Conservation (phyloP, 2,888 invertebrate genomes). For the Beris morrisii region DNA sequence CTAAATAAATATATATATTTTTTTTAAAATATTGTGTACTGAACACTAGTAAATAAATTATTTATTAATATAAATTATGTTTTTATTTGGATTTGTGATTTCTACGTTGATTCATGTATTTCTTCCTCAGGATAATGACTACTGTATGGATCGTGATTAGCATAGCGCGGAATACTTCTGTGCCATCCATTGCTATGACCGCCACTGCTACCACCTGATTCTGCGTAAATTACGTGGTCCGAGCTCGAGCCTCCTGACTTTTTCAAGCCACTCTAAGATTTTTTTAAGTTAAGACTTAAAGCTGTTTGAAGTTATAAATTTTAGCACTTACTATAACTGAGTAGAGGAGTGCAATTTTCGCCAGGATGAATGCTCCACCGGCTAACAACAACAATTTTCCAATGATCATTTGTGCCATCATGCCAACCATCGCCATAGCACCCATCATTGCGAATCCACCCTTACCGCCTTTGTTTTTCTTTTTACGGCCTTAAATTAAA, state of each 20-base stretch:
- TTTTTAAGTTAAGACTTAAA: neutral
- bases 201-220: slow-evolving; percentile 45
- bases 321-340: slow-evolving; percentile 59
- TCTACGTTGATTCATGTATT: no score
- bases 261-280: slow-evolving; percentile 62
- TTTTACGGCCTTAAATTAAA: slow-evolving; percentile 59
- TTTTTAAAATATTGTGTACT: no score
- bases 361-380: slow-evolving; percentile 67
- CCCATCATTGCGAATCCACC: slow-evolving; percentile 63
- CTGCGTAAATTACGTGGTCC: slow-evolving; percentile 62
- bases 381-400: slow-evolving; percentile 70
- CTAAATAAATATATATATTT: no score
- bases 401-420: slow-evolving; percentile 68
- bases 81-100: no score
- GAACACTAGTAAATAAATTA: no score
- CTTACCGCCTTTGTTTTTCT: slow-evolving; percentile 55
- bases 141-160: no score
- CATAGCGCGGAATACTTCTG: slow-evolving; percentile 43
- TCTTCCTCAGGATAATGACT: no score
- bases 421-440: slow-evolving; percentile 64
- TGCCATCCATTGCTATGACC: slow-evolving; percentile 54
- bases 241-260: slow-evolving; percentile 59
- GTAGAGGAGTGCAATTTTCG: slow-evolving; percentile 66
- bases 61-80: no score
- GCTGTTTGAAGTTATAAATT: neutral